Conservation (phyloP, 2,888 invertebrate species). For the Callinectes sapidus region DNA sequence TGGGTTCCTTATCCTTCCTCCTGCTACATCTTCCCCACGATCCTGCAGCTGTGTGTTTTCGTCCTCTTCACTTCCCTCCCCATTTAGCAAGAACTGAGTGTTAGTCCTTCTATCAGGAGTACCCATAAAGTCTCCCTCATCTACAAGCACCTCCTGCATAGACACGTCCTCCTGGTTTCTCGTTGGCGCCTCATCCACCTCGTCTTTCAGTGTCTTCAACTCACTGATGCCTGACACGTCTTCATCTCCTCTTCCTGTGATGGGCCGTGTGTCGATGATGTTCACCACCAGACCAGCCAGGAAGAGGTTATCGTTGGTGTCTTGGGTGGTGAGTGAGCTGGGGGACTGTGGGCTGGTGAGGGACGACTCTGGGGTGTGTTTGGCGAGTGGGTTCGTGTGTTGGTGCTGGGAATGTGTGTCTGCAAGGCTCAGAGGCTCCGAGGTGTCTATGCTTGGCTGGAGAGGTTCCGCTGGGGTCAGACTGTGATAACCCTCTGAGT, state of each 20-base stretch:
- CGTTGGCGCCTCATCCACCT: background rate
- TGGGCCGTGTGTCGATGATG: background rate
- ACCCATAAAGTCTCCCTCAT: background rate
- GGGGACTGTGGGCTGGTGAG: background rate
- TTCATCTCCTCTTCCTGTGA: background rate
- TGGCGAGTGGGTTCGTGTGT: background rate
- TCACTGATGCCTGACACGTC: background rate
- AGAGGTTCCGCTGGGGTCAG: no score
- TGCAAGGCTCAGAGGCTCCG: no score
- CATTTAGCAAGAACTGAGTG: background rate
- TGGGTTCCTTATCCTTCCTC: background rate
- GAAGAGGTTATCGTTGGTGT: background rate
- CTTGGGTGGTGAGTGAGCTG: background rate
- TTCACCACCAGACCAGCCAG: background rate
- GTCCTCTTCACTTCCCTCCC: background rate
- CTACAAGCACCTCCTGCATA: background rate
- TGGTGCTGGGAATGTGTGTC: background rate
- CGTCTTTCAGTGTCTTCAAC: background rate
- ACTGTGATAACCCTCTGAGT: background rate
- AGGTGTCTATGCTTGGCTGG: no score
- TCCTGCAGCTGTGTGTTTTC: background rate
- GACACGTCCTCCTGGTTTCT: background rate
- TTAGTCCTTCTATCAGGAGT: background rate
- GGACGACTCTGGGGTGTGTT: background rate
- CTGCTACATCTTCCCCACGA: background rate